Evolutionary conservation across 2,113 vertebrate genomes (phyloP).

Genomic region (Sialia sialis): DNA sequence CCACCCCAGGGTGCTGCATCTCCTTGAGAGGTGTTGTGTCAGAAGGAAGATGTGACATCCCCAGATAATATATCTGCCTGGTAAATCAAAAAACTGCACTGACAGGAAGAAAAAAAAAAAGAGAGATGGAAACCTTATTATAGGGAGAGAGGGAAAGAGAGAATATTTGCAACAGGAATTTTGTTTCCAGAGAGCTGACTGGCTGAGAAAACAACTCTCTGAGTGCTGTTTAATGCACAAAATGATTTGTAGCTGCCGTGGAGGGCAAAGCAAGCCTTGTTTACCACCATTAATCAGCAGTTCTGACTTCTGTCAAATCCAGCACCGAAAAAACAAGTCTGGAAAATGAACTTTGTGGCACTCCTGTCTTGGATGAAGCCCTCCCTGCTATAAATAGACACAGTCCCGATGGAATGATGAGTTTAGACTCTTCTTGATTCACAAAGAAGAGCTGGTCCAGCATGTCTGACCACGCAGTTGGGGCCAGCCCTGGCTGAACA

Average conservation of each 20-base stretch:
- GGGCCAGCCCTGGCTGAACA: neutral
- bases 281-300: neutral
- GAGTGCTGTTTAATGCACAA: neutral
- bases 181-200: neutral
- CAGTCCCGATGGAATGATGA: neutral
- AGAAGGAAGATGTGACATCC: neutral
- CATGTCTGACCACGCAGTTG: neutral
- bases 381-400: neutral
- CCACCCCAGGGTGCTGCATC: neutral
- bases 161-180: neutral
- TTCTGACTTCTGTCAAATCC: neutral
- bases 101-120: neutral
- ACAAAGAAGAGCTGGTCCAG: neutral
- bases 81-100: conserved; percentile 38
- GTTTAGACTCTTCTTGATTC: neutral
- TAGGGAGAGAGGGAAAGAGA: neutral
- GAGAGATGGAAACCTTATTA: neutral
- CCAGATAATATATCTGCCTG: conserved; percentile 19
- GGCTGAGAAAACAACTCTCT: neutral
- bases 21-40: neutral
- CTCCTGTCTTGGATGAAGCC: neutral
- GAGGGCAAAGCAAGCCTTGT: neutral
- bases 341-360: neutral
- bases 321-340: neutral
- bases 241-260: neutral